Conservation (phyloP, 2,113 vertebrate species). For the Prinia subflava region DNA sequence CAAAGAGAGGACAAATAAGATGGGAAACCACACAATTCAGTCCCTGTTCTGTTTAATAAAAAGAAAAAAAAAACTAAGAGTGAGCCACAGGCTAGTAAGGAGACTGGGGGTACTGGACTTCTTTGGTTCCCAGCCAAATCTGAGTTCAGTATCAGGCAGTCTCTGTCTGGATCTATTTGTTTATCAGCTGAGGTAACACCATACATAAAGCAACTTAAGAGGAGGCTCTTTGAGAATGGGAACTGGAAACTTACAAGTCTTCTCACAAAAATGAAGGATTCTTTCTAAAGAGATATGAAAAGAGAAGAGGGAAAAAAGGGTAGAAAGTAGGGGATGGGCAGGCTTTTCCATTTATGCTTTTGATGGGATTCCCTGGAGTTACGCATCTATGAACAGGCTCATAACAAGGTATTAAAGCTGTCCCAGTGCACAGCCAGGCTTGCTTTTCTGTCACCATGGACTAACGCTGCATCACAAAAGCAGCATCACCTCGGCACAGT, state of each 20-base stretch:
- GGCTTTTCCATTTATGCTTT: slow-evolving; percentile 17
- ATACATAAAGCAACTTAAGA: not conserved
- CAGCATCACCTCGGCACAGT: not conserved
- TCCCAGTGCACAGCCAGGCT: slow-evolving; percentile 4
- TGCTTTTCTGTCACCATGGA: not conserved
- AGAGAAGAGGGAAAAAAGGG: not conserved
- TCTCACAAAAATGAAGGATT: slow-evolving; percentile 5
- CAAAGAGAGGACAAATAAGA: not conserved
- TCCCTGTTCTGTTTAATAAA: not conserved
- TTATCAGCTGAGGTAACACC: not conserved
- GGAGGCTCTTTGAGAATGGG: not conserved
- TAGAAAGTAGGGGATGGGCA: not conserved
- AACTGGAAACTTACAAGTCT: not conserved
- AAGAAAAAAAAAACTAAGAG: not conserved
- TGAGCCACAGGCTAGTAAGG: not conserved
- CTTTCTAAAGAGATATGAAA: not conserved
- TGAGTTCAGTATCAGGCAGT: not conserved
- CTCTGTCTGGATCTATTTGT: not conserved
- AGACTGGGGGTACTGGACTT: not conserved
- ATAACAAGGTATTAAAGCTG: not conserved
- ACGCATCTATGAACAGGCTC: slow-evolving; percentile 29
- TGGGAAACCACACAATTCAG: not conserved
- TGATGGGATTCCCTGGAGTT: slow-evolving; percentile 12
- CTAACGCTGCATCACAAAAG: not conserved
- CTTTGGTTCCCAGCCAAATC: not conserved